A percentile compares a stretch with the other conserved stretches of the same genome.
These are phyloP conservation scores for Lochmaea capreae DNA, from an alignment of 2,888 invertebrate species.

Conservation along the genomic window DNA sequence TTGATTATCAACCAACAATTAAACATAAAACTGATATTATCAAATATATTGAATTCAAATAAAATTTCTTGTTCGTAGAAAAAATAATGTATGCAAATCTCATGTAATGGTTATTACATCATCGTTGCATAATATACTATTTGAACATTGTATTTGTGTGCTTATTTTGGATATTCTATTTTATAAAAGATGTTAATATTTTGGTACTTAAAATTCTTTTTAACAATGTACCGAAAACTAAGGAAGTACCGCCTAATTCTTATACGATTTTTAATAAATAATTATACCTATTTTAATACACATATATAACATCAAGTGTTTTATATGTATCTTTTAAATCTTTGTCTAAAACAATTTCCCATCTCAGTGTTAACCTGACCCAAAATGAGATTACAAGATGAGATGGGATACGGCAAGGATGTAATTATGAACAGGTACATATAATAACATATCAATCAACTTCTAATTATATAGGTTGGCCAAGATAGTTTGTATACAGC, in stretches of 20 bases:
- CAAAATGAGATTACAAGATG: constrained; percentile 51
- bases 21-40: too few species aligned
- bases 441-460: constrained; percentile 64
- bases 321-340: constrained; percentile 37
- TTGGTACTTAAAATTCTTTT: not conserved
- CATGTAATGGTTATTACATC: too few species aligned
- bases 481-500: constrained; percentile 49
- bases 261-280: constrained; percentile 19
- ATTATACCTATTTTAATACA: constrained; percentile 23
- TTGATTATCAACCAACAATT: too few species aligned
- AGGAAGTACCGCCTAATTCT: constrained; percentile 21
- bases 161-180: too few species aligned
- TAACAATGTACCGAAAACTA: constrained; percentile 8
- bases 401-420: constrained; percentile 49
- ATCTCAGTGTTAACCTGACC: constrained; percentile 41
- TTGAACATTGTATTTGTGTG: too few species aligned
- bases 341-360: constrained; percentile 40
- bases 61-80: too few species aligned
- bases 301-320: constrained; percentile 27
- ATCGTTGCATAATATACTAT: too few species aligned
- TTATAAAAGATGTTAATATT: too few species aligned
- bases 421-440: constrained; percentile 62
- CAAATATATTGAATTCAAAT: too few species aligned
- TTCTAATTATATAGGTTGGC: constrained; percentile 60
- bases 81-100: too few species aligned